Base-by-base conservation (phyloP, 1,140 invertebrate genomes). In the Zaprionus camerounensis region DNA sequence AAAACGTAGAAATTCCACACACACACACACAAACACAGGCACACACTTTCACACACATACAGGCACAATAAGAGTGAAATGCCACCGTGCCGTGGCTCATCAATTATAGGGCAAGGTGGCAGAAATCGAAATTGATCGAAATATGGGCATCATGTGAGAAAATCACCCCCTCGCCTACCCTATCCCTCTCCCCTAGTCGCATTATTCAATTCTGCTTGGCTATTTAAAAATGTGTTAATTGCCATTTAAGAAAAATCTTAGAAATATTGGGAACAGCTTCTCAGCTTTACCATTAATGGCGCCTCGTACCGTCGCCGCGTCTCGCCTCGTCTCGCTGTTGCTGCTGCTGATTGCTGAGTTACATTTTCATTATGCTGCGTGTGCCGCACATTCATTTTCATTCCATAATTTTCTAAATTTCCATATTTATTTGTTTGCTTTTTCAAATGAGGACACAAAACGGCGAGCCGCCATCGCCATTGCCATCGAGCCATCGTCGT, bases 301-400 rank as follows among this genome's bases (percentile, higher is more conserved):
- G 74, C 62, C 69, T 41, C 24, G n/a, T 24, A 9, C 31, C 9
- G 31, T 34, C 31, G 31, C 31, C 31, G 9, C 20, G 7, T 9
- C 13, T 13, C n/a, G 44, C 9, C 31, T 31, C 20, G 7, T 9
- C 13, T 13, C 12, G 44, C 13, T 28, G 38, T 5, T n/a, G 13
- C 26, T 2, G 31, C 13, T 28, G 28, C 17, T 13, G 12, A 26
- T 28, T 66, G 74, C 78, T 65, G 75, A 71, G 70, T 70, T 80
- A 87, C 64, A 75, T 87, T 81, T 87, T 78, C 85, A 87, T 88
- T 88, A 88, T 87, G 71, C 58, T 74, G 31, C 44, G 53, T 62
- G 64, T 58, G 55, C 65, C 46, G 20, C 64, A 41, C 51, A 46
- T 41, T 66, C 24, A 58, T 34, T 58, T 58, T 58, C 49, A 58